Evolutionary conservation across 2,797 vertebrate genomes (phyloP).

Genomic region (Glyptemys insculpta): DNA sequence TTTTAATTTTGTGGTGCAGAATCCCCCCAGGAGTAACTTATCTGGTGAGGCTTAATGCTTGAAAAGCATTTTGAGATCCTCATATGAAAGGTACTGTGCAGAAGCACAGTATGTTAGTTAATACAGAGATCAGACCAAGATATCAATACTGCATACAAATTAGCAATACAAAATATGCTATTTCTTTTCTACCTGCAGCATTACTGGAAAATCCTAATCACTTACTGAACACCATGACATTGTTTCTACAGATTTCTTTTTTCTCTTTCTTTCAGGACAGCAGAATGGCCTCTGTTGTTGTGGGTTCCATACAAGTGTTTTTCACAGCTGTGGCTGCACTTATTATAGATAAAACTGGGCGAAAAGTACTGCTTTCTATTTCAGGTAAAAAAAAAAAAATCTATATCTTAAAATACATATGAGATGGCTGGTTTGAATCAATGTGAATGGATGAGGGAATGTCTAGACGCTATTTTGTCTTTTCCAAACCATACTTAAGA

Average conservation of each 20-base stretch:
- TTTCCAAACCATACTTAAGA: not conserved
- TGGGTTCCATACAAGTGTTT: constrained; percentile 89
- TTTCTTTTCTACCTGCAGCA: not conserved
- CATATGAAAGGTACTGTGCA: not conserved
- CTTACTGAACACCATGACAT: not conserved
- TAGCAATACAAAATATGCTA: not conserved
- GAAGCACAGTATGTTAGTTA: not conserved
- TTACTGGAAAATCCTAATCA: not conserved
- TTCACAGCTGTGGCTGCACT: constrained; percentile 90
- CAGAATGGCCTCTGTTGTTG: constrained; percentile 87
- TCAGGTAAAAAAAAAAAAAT: constrained; percentile 85
- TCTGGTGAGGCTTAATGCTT: not conserved
- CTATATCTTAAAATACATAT: not conserved
- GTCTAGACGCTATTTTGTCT: not conserved
- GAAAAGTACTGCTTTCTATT: constrained; percentile 89
- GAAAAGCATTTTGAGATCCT: not conserved
- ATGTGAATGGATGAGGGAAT: not conserved
- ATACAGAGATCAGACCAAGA: not conserved
- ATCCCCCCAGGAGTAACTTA: too few relatives aligned
- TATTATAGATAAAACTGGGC: constrained; percentile 91
- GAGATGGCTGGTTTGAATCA: not conserved
- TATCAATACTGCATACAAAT: not conserved
- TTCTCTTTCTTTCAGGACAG: constrained; percentile 82
- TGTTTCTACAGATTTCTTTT: not conserved
- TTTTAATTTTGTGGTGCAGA: too few relatives aligned